Conservation (phyloP, 2,113 vertebrate species). For the Mastomys coucha region DNA sequence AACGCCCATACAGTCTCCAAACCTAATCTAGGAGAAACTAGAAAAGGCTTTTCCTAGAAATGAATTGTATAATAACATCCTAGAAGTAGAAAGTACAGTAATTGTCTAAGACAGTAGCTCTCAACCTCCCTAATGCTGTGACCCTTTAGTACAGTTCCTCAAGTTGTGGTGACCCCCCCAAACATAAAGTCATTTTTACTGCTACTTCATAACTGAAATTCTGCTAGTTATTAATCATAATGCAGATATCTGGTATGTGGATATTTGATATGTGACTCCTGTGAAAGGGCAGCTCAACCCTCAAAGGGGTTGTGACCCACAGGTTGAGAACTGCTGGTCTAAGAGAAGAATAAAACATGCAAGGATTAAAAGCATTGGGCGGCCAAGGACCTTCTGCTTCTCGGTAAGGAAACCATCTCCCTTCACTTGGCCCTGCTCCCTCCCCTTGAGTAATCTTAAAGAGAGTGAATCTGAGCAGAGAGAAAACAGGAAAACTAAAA, state of each 20-base stretch:
- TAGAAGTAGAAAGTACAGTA: slow-evolving; percentile 13
- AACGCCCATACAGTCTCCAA: neutral
- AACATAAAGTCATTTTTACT: neutral
- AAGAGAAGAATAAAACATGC: slow-evolving; percentile 8
- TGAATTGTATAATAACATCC: neutral
- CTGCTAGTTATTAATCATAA: neutral
- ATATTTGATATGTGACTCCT: neutral
- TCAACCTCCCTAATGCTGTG: neutral
- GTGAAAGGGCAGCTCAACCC: neutral
- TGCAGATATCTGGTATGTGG: neutral
- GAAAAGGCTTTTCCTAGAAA: neutral
- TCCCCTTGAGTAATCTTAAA: neutral
- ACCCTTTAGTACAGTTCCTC: neutral
- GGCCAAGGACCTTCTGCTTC: neutral
- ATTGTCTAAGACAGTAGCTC: neutral
- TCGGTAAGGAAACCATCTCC: neutral
- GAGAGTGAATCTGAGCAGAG: neutral
- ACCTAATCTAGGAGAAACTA: neutral
- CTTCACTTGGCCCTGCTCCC: neutral
- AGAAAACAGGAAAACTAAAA: neutral
- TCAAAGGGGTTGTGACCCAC: neutral
- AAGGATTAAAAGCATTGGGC: neutral
- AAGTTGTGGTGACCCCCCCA: neutral
- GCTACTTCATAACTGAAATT: neutral
- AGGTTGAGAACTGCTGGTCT: neutral